Evolutionary conservation across 2,888 invertebrate species (phyloP), one percentile per base, ranked within the genome.

Genomic region (Creontiades dilutus): DNA sequence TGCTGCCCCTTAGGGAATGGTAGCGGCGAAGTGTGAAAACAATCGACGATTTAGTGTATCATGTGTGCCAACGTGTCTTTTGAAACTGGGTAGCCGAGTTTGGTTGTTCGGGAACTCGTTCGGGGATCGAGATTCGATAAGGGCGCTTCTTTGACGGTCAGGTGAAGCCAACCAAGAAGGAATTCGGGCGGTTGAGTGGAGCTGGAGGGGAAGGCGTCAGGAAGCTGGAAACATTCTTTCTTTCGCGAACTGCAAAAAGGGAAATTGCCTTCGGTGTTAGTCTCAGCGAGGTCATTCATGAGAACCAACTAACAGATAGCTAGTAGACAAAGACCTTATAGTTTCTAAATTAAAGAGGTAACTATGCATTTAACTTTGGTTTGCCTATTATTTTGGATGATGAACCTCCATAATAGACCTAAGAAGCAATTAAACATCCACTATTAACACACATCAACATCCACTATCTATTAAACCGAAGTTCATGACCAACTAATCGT

Each of bases 71-170:
- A 23, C 68, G 23, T 7, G 27, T n/a, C 23, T 68, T 61, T 68
- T 23, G 68, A 68, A 68, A 68, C 37, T 23, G 23, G 11, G 23
- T 23, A 68, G 37, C 37, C 37, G 37, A 37, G 37, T 68, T 68
- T 68, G 23, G 68, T 37, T 37, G 37, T 68, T 68, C 23, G 23
- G 68, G 68, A 68, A 61, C 23, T 23, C 68, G 19, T 68, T 68
- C 68, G 27, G 23, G 37, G 23, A 68, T 68, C 23, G 68, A 68
- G 68, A 68, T 68, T 68, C 68, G 68, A 68, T 68, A 23, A 23
- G 68, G 68, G 68, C 19, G 68, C 68, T 68, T 68, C 68, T 68
- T 68, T 68, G 68, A 68, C 19, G 68, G 68, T 68, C 68, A 27
- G 13, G 68, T 68, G 68, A 68, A 68, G 27, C 68, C 68, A 68